Base-by-base conservation (phyloP, 1,140 invertebrate species). In the Melipona quadrifasciata region DNA sequence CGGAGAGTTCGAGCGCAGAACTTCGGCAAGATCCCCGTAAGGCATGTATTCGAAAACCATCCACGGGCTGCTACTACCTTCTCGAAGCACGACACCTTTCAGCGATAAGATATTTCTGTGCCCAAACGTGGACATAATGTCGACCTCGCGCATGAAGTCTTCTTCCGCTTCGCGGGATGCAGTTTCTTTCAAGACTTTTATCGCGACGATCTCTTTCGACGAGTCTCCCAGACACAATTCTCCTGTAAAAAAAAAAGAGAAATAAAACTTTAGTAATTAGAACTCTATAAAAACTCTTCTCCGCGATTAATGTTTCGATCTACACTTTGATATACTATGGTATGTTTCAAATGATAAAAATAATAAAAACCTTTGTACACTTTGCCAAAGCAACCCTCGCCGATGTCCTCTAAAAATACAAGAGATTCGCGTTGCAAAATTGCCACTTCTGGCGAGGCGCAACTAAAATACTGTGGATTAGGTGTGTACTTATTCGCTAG, bases 31-130 rank as follows among this genome's bases (percentile, higher is more conserved):
- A 92, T 99, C 98, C 0, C 98, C 98, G 93, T 97, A 96, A 31
- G 97, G 96, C 98, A 99, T 99, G 90, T 97, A 99, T 92, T 99
- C 98, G 92, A 99, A 99, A 5, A 99, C 96, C 97, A 99, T 98
- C 96, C 98, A 98, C 0, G 98, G 98, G 86, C 96, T 97, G 53
- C 96, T 95, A 16, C 94, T 95, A 2, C 95, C 95, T 74, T 97
- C 97, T 95, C 96, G 96, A 21, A 96, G 95, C 3, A 98, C 97
- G 12, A 98, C 96, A 84, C 98, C 98, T 68, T 98, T 94, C 2
- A 99, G 94, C 1, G 97, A 96, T n/a, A 99, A 95, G 90, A 99
- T 99, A 92, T 98, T 98, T 39, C 96, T 95, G 94, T 99, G 98
- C n/a, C 96, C 95, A 92, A 99, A 98, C 47, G 97, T 96, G 80